phyloP scores from a whole-genome alignment of 92 coral and sea anemone genomes.

The Paragorgia papillata region DNA sequence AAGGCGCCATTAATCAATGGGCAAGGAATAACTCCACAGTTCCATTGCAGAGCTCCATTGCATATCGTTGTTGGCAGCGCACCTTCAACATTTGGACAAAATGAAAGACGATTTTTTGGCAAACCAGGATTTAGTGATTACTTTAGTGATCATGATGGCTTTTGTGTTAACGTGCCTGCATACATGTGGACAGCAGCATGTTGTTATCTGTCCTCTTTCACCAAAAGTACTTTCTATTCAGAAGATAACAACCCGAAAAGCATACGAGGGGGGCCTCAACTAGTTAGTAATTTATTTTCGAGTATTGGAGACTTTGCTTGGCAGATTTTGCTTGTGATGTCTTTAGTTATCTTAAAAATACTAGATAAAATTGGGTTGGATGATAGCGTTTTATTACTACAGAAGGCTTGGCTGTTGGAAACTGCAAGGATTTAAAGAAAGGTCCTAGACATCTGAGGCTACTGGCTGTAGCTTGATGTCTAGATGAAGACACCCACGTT shows the following conservation, averaged over 20 bases:
- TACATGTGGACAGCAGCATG: conserved; percentile 26
- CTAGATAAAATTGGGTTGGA: too few relatives aligned
- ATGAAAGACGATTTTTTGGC: conserved; percentile 49
- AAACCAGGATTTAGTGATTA: conserved; percentile 51
- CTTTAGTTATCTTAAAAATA: too few relatives aligned
- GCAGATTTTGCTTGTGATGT: too few relatives aligned
- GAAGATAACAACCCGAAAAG: conserved; percentile 3
- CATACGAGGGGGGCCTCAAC: too few relatives aligned
- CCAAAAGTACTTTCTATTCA: conserved; percentile 1
- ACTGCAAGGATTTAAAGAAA: too few relatives aligned
- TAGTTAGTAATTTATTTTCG: too few relatives aligned
- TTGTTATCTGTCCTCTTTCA: conserved; percentile 1
- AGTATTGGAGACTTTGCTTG: too few relatives aligned
- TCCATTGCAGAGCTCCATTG: conserved; percentile 37
- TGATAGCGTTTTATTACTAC: too few relatives aligned
- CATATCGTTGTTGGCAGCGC: conserved; percentile 55
- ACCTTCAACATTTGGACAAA: conserved; percentile 51
- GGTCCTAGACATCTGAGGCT: too few relatives aligned
- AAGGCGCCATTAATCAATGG: conserved; percentile 37
- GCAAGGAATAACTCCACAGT: conserved; percentile 29
- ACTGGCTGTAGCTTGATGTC: too few relatives aligned
- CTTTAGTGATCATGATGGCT: background rate
- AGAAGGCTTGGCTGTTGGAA: too few relatives aligned
- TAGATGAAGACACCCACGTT: too few relatives aligned
- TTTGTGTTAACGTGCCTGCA: conserved; percentile 14